Conservation (phyloP, 2,113 vertebrate species). For the Physeter macrocephalus region DNA sequence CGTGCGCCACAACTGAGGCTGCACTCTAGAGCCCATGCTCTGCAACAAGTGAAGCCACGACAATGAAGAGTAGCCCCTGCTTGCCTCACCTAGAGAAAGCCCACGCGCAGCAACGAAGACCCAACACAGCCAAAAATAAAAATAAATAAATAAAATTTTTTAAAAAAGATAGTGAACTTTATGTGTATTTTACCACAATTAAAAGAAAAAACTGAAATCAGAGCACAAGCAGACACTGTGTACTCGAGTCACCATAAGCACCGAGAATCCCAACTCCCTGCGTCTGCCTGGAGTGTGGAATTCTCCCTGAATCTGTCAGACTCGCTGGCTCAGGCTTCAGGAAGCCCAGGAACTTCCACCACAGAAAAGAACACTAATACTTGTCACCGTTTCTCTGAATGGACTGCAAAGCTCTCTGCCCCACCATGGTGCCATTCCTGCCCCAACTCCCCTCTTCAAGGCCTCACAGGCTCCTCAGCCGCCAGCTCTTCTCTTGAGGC, state of each 20-base stretch:
- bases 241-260: accelerated
- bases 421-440: background rate
- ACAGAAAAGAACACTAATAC: background rate
- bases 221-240: background rate
- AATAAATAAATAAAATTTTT: no score
- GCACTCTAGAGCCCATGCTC: no score
- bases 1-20: no score
- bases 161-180: background rate
- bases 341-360: background rate
- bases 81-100: no score
- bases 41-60: no score
- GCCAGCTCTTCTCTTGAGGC: background rate
- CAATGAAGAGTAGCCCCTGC: no score
- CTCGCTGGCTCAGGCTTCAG: background rate
- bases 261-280: background rate
- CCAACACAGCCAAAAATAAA: no score
- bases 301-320: background rate
- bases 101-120: no score
- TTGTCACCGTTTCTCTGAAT: background rate
- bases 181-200: background rate
- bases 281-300: accelerated
- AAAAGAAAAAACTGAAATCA: background rate
- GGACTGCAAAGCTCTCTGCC: background rate
- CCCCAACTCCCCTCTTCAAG: background rate
- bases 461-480: background rate